Percentiles rank a stretch among this genome's conserved stretches.
phyloP scores from a whole-genome alignment of 2,888 invertebrate species.

The Lasius platythorax region DNA sequence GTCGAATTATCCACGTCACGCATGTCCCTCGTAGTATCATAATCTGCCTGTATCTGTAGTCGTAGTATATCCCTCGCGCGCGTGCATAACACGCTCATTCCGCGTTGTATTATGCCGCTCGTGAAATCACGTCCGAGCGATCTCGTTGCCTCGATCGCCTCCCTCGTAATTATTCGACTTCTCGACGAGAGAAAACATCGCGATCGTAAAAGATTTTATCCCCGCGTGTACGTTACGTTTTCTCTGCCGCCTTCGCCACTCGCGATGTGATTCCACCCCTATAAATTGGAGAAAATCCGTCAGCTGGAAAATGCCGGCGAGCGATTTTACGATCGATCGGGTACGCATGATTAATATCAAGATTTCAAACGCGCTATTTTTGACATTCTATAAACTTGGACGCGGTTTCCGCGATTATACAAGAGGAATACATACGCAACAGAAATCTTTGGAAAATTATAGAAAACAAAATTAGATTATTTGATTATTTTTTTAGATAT shows the following conservation, averaged over 20 bases:
- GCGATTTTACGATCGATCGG: slow-evolving; percentile 33
- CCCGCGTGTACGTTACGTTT: slow-evolving; percentile 14
- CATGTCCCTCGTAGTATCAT: slow-evolving; percentile 51
- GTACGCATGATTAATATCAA: slow-evolving; percentile 12
- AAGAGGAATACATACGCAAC: neutral
- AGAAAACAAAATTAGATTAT: neutral
- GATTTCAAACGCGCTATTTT: slow-evolving; percentile 18
- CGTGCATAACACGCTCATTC: slow-evolving; percentile 26
- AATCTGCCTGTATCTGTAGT: slow-evolving; percentile 2
- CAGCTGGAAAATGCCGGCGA: slow-evolving; percentile 26
- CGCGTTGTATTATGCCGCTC: slow-evolving; percentile 1
- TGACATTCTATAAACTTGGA: neutral
- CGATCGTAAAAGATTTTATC: slow-evolving; percentile 51
- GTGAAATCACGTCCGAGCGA: slow-evolving; percentile 31
- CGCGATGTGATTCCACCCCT: neutral
- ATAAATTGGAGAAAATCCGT: slow-evolving; percentile 36
- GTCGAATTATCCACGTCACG: slow-evolving; percentile 39
- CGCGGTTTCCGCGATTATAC: neutral
- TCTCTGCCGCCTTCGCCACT: neutral
- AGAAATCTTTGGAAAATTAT: neutral
- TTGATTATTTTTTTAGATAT: neutral
- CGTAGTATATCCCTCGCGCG: neutral
- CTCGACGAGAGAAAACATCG: slow-evolving; percentile 19
- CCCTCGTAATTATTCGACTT: slow-evolving; percentile 44
- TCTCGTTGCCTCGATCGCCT: slow-evolving; percentile 18